phyloP scores from a whole-genome alignment of 1,140 invertebrate genomes.

The Andrena cerasifolii region DNA sequence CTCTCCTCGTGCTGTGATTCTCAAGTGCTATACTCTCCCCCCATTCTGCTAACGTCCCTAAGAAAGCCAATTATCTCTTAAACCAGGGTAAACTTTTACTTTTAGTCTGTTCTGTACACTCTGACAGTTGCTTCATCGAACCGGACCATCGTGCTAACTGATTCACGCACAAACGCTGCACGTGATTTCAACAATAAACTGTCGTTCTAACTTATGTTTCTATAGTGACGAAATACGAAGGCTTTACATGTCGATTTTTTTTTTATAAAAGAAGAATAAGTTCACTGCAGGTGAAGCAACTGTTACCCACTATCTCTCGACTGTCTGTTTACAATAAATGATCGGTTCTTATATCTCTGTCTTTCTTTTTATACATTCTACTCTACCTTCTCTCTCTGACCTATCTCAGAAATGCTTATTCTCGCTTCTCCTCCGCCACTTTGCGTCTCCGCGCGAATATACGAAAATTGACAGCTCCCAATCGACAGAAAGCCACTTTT shows the following conservation, averaged over 20 bases:
- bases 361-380: slow-evolving; percentile 32
- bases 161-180: too few relatives aligned
- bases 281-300: not conserved
- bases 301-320: not conserved
- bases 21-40: slow-evolving; percentile 37
- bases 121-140: slow-evolving; percentile 8
- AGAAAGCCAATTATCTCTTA: slow-evolving; percentile 12
- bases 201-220: not conserved
- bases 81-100: slow-evolving; percentile 10
- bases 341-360: slow-evolving; percentile 22
- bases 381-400: slow-evolving; percentile 18
- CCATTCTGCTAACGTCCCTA: not conserved
- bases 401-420: slow-evolving; percentile 12
- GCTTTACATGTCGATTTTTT: not conserved
- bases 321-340: slow-evolving; percentile 42
- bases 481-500: not conserved
- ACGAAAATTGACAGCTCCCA: not conserved
- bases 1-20: slow-evolving; percentile 42
- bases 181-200: too few relatives aligned
- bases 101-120: slow-evolving; percentile 8
- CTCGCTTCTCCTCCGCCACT: slow-evolving; percentile 16
- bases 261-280: not conserved
- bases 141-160: too few relatives aligned
- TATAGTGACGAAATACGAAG: not conserved
- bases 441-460: slow-evolving; percentile 12